Conservation (phyloP, 2,888 invertebrate genomes). For the Agrotis puta region DNA sequence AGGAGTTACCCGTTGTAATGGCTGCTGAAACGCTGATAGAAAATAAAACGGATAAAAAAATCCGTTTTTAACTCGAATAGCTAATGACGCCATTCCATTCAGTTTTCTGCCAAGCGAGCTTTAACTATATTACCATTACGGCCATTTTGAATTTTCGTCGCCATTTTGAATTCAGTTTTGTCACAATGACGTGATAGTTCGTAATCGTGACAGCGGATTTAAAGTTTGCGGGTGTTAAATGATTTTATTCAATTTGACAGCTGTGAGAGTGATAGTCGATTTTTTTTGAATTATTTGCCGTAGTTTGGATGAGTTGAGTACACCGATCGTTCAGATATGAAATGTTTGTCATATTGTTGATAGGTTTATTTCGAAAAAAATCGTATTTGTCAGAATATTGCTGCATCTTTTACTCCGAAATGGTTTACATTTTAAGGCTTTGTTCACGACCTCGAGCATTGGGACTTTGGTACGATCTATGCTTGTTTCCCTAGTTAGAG, state of each 20-base stretch:
- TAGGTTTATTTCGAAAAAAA: no score
- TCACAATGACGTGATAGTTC: conserved; percentile 4
- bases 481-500: no score
- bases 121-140: conserved; percentile 25
- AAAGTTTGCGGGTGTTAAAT: conserved; percentile 9
- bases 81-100: conserved; percentile 13
- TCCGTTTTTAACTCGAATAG: conserved; percentile 2
- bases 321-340: not conserved
- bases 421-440: no score
- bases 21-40: conserved; percentile 14
- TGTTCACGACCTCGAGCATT: no score
- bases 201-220: conserved; percentile 19
- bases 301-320: not conserved
- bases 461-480: no score
- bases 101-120: conserved; percentile 24
- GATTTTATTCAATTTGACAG: conserved; percentile 15
- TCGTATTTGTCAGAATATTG: no score
- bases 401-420: no score
- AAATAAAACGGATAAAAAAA: conserved; percentile 27
- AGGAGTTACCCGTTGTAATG: conserved; percentile 3
- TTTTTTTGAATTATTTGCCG: not conserved
- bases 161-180: conserved; percentile 25
- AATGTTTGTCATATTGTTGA: not conserved
- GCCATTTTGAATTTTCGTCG: conserved; percentile 38
- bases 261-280: not conserved